Evolutionary conservation across 1,140 invertebrate species (phyloP).

Genomic region (Philopotamus ludificatus): DNA sequence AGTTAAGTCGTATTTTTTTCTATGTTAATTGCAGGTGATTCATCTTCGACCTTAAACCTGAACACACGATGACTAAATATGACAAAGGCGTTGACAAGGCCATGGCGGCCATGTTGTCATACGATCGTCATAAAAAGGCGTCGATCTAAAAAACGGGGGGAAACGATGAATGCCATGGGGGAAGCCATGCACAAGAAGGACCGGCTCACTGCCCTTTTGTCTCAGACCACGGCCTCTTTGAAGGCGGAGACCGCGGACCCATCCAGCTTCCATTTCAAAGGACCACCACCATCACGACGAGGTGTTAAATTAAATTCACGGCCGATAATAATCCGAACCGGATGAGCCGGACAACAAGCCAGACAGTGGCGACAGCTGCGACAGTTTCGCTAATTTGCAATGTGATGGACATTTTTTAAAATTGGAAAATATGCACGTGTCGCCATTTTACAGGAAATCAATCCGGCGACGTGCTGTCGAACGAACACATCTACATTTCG

Average conservation of each 20-base stretch:
- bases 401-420: too few species aligned
- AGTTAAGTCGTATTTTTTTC: not conserved
- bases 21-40: not conserved
- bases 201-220: not conserved
- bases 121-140: constrained; percentile 23
- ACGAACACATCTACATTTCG: too few species aligned
- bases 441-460: too few species aligned
- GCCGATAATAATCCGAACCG: not conserved
- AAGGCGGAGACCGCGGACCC: not conserved
- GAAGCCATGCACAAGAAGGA: not conserved
- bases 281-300: not conserved
- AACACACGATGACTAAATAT: too few species aligned
- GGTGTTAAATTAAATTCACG: not conserved
- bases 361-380: not conserved
- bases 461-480: too few species aligned
- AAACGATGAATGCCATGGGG: not conserved
- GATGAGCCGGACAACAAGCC: not conserved
- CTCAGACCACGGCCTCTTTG: not conserved
- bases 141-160: not conserved
- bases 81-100: not conserved
- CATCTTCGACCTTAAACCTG: not conserved
- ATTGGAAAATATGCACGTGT: too few species aligned
- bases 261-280: not conserved
- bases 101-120: constrained; percentile 32
- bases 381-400: too few species aligned